Evolutionary conservation across 2,888 invertebrate species (phyloP), one percentile per base, ranked within the genome.

Genomic region (Eledona agricola): DNA sequence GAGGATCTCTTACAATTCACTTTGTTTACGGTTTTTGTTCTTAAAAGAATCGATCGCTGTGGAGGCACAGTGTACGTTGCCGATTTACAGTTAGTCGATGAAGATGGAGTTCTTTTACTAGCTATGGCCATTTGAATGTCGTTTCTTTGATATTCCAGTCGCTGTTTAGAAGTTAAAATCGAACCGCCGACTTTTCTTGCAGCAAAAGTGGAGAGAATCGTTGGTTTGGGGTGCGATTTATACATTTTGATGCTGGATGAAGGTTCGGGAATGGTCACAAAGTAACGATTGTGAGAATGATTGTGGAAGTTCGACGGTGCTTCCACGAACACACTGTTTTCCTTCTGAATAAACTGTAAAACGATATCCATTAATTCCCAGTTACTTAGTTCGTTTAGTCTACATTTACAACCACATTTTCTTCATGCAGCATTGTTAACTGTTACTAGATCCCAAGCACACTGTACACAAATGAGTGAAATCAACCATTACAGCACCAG

Each of bases 121-220:
- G 64, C 70, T 7, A 72, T 67, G 13, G 71, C 69, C 59, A 66
- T 62, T 46, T 73, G 68, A 37, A 76, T 69, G 43, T 76, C 75
- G 32, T 71, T 71, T 43, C 72, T 63, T 54, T 75, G 75, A 28
- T 67, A 66, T 51, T 73, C 72, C 29, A 75, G 55, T 28, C 71
- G 70, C 40, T 72, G 73, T 56, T 72, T 73, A 31, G 82, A 80
- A 60, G 83, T 67, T 1, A 83, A 77, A 29, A 83, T 74, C 4
- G 82, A 80, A 57, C 81, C 79, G 32, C 83, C 83, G 26, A 83
- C 78, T 67, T 82, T 81, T 10, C 81, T 76, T 29, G 83, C 78
- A 64, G 82, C 80, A 66, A 79, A 82, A 3, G 82, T 80, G 64
- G 83, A 81, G 34, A 83, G 70, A 17, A 81, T 79, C 5, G 85